Percentiles rank a stretch among this genome's conserved stretches.
phyloP scores from a whole-genome alignment of 2,797 vertebrate species.

The Macroramphosus scolopax region DNA sequence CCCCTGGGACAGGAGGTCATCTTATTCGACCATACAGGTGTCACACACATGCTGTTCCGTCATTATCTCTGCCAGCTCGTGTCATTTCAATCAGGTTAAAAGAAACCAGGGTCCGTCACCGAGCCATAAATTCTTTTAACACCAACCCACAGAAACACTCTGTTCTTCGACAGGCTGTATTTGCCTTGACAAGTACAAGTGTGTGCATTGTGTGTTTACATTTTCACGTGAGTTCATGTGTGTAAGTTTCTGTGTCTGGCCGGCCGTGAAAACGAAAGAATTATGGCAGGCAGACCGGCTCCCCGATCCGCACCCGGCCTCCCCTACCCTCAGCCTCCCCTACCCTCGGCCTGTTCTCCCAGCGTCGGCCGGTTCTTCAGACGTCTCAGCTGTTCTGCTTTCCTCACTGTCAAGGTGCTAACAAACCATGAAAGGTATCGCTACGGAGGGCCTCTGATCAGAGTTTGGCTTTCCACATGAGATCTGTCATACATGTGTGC shows the following conservation, averaged over 20 bases:
- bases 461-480: slow-evolving; percentile 58
- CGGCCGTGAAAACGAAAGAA: slow-evolving; percentile 24
- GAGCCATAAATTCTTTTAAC: slow-evolving; percentile 35
- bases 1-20: too few species aligned
- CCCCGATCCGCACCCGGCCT: slow-evolving; percentile 41
- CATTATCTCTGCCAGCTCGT: slow-evolving; percentile 34
- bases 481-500: slow-evolving; percentile 54
- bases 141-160: slow-evolving; percentile 30
- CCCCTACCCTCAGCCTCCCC: slow-evolving; percentile 18
- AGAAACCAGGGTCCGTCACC: slow-evolving; percentile 8
- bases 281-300: slow-evolving; percentile 26
- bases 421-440: slow-evolving; percentile 69
- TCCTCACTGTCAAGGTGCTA: slow-evolving; percentile 68
- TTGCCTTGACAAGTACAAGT: slow-evolving; percentile 33
- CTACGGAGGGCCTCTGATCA: slow-evolving; percentile 63
- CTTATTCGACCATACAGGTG: too few species aligned
- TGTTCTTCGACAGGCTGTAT: slow-evolving; percentile 32
- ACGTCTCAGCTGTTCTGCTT: slow-evolving; percentile 56
- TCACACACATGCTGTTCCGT: too few species aligned
- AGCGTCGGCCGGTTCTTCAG: too few species aligned
- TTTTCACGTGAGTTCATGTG: slow-evolving; percentile 17
- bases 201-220: slow-evolving; percentile 26
- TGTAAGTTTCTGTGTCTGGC: slow-evolving; percentile 21
- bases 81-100: slow-evolving; percentile 29
- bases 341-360: slow-evolving; percentile 36